These are phyloP conservation scores for Hirtodrosophila histrioides DNA, from an alignment of 2,888 invertebrate species.

Conservation along the genomic window DNA sequence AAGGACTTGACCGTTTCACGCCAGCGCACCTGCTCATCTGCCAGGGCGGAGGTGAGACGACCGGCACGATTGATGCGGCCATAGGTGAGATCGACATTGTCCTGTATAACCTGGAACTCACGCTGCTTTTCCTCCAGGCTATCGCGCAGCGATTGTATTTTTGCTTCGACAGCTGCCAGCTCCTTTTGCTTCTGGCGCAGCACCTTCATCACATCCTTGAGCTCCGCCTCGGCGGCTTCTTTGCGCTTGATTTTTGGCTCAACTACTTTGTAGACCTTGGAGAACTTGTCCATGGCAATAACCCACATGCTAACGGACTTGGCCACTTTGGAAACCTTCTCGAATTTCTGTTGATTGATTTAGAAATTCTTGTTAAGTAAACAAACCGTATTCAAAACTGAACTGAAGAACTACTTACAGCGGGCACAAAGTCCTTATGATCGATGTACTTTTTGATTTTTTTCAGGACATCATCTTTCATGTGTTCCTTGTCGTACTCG, in stretches of 20 bases:
- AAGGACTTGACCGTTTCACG: constrained; percentile 89
- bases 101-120: constrained; percentile 90
- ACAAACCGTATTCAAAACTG: too few relatives aligned
- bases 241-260: constrained; percentile 93
- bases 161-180: constrained; percentile 92
- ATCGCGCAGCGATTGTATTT: constrained; percentile 85
- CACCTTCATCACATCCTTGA: constrained; percentile 90
- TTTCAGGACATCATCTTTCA: constrained; percentile 90
- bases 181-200: constrained; percentile 92
- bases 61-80: constrained; percentile 92
- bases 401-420: constrained; percentile 82
- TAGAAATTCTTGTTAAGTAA: neutral
- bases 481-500: constrained; percentile 94
- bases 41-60: constrained; percentile 92
- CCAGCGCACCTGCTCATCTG: constrained; percentile 95
- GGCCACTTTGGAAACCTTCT: constrained; percentile 94
- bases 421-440: constrained; percentile 94
- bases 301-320: constrained; percentile 97
- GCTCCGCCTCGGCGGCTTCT: constrained; percentile 90
- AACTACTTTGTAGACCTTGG: constrained; percentile 93
- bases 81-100: constrained; percentile 91
- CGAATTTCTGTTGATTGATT: constrained; percentile 86
- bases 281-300: constrained; percentile 94
- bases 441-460: constrained; percentile 93
- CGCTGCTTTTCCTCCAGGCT: constrained; percentile 89